Evolutionary conservation across 2,888 invertebrate genomes (phyloP).

Genomic region (Eutolmus rufibarbis): DNA sequence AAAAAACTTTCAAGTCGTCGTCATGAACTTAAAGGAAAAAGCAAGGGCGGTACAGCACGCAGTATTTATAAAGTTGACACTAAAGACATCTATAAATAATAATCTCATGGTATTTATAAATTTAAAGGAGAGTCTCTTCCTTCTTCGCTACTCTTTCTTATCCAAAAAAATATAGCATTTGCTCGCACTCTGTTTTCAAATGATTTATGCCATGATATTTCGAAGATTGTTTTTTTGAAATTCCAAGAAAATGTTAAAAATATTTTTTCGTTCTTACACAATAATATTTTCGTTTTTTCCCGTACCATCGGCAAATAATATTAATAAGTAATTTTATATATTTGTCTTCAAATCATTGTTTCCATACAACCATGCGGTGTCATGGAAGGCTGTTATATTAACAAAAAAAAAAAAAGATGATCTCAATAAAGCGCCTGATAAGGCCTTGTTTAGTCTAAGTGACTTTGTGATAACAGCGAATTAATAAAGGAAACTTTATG

Average conservation of each 20-base stretch:
- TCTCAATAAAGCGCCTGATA: conserved; percentile 8
- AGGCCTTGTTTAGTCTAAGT: conserved; percentile 26
- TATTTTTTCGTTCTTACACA: background rate
- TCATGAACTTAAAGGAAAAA: background rate
- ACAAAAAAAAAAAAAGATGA: background rate
- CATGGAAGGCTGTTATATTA: background rate
- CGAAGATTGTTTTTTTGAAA: background rate
- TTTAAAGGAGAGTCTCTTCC: background rate
- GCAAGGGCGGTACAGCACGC: background rate
- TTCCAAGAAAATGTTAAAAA: background rate
- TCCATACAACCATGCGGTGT: background rate
- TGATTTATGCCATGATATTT: background rate
- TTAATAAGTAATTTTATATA: background rate
- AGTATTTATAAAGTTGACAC: background rate
- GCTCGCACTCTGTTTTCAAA: background rate
- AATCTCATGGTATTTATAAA: background rate
- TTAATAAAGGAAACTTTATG: background rate
- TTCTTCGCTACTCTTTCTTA: background rate
- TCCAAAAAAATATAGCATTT: background rate
- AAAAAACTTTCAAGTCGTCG: background rate
- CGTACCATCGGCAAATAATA: background rate
- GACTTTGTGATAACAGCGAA: background rate
- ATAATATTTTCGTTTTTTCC: background rate
- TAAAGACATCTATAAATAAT: background rate
- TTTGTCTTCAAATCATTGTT: background rate